phyloP scores from a whole-genome alignment of 2,113 vertebrate species.

The Hippocampus zosterae region DNA sequence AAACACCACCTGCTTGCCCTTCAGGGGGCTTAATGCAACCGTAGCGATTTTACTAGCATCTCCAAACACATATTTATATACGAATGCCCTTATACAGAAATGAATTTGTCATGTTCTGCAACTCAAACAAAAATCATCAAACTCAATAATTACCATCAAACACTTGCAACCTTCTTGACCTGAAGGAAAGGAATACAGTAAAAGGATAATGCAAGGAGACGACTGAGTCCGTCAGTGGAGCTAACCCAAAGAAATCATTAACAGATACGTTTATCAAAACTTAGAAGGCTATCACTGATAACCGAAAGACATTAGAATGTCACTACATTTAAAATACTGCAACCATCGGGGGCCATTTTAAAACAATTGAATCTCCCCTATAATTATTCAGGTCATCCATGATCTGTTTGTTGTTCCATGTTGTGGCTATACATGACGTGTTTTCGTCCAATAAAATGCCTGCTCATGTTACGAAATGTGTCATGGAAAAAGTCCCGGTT shows the following conservation, averaged over 20 bases:
- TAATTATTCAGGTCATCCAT: neutral
- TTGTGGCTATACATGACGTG: neutral
- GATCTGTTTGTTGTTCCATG: neutral
- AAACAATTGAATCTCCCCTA: neutral
- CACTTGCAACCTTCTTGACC: neutral
- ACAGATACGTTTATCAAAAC: neutral
- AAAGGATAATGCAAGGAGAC: neutral
- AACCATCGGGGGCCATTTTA: neutral
- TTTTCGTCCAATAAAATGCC: neutral
- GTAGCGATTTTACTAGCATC: neutral
- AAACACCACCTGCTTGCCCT: neutral
- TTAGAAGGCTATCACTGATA: neutral
- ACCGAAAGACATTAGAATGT: neutral
- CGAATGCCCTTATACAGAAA: neutral
- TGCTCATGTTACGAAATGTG: slow-evolving; percentile 2
- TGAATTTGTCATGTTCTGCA: neutral
- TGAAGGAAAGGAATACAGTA: neutral
- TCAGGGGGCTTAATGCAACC: neutral
- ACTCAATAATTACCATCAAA: neutral
- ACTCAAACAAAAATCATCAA: no score
- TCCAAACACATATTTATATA: neutral
- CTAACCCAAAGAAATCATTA: neutral
- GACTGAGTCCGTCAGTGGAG: neutral
- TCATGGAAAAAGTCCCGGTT: slow-evolving; percentile 22
- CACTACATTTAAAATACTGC: neutral